Evolutionary conservation across 2,888 invertebrate species (phyloP).

Genomic region (Itoplectis maculator): DNA sequence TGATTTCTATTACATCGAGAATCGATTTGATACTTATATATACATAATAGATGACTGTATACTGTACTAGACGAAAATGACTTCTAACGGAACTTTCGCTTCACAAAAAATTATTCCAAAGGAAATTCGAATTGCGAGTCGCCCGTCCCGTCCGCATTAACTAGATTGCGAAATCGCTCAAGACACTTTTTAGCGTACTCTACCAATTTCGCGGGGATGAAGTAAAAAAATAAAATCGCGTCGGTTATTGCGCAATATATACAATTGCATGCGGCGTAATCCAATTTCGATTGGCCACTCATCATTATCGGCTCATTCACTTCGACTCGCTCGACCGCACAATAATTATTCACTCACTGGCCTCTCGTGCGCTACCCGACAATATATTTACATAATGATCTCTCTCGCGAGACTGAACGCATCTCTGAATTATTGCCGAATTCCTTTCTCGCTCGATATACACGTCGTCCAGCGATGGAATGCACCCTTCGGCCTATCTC

Average conservation of each 20-base stretch:
- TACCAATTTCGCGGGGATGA: not conserved
- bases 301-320: slow-evolving; percentile 48
- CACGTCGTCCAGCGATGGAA: slow-evolving; percentile 1
- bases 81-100: not conserved
- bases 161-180: not conserved
- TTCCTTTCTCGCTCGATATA: slow-evolving; percentile 24
- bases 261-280: slow-evolving; percentile 56
- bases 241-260: slow-evolving; percentile 12
- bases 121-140: not conserved
- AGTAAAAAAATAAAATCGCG: slow-evolving; percentile 6
- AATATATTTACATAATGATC: slow-evolving; percentile 29
- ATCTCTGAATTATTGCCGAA: slow-evolving; percentile 26
- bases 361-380: slow-evolving; percentile 10
- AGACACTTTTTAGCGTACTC: not conserved
- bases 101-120: not conserved
- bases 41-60: slow-evolving; percentile 13
- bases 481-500: not conserved
- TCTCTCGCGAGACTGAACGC: slow-evolving; percentile 29
- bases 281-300: slow-evolving; percentile 46
- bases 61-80: slow-evolving; percentile 1
- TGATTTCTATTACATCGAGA: slow-evolving; percentile 48
- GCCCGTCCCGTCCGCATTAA: not conserved
- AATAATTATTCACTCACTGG: slow-evolving; percentile 57
- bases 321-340: slow-evolving; percentile 43
- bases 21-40: slow-evolving; percentile 38